Evolutionary conservation across 2,113 vertebrate genomes (phyloP), one percentile per base, ranked within the genome.

Genomic region (Calypte anna): DNA sequence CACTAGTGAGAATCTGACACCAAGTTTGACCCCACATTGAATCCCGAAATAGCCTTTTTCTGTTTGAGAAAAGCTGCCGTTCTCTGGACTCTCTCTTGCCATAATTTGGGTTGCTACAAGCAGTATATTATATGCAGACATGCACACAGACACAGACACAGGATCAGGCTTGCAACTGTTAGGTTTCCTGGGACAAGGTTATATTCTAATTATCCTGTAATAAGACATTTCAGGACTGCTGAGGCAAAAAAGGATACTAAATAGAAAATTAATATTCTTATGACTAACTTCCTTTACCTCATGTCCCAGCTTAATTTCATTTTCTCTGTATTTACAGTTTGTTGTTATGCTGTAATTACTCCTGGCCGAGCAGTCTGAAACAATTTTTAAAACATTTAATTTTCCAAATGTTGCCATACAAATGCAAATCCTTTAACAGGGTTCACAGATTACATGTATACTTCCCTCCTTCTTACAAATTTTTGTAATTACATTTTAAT

Each of bases 351-450:
- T 27, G 40, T 85, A 87, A 94, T 84, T 92, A 69, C 80, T 91
- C 51, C 75, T 31, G 55, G 40, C 33, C 78, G 86, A 95, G 84
- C 72, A 3, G 72, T 73, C 53, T 74, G 53, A 90, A 91, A 74
- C 43, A 36, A 59, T 82, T 94, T 89, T 87, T 33, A 14, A 93
- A 93, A 82, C 12, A 31, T 80, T 94, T 51, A 76, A 43, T 89
- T 94, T 91, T 94, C 66, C 62, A 92, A 97, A 87, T 25, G 10
- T 69, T 89, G 31, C 67, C 0, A 7, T 91, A 82, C 36, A 92
- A 85, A 91, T 90, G 70, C 46, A 92, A 97, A 94, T 87, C 64
- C 54, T 51, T 76, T 92, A 87, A 74, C 51, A 58, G 64, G 77
- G 30, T 90, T 87, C 63, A 51, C 78, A 59, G 85, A 80, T 24